Evolutionary conservation across 1,140 invertebrate genomes (phyloP).

Genomic region (silkworm (Bombyx mori)): ASM3026992v2 NC_085119.1:16199001-16199500

Average conservation of each 20-base stretch:
- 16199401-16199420: constrained; percentile 7
- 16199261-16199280: constrained; percentile 22
- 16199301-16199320: constrained; percentile 30
- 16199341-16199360: constrained; percentile 32
- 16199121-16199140: too few species aligned
- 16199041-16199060: too few species aligned
- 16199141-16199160: too few species aligned
- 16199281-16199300: constrained; percentile 28
- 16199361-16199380: constrained; percentile 29
- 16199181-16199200: constrained; percentile 5
- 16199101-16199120: too few species aligned
- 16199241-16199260: constrained; percentile 20
- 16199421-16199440: constrained; percentile 15
- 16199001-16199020: too few species aligned
- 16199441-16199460: constrained; percentile 32
- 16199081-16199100: too few species aligned
- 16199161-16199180: too few species aligned
- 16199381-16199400: constrained; percentile 16
- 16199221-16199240: constrained; percentile 22
- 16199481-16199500: constrained; percentile 19
- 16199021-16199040: too few species aligned
- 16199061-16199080: too few species aligned
- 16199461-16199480: constrained; percentile 8
- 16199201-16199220: constrained; percentile 18
- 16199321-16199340: constrained; percentile 28